Evolutionary conservation across 2,888 invertebrate genomes (phyloP), one percentile per base, ranked within the genome.

Genomic region (Phortica magna): DNA sequence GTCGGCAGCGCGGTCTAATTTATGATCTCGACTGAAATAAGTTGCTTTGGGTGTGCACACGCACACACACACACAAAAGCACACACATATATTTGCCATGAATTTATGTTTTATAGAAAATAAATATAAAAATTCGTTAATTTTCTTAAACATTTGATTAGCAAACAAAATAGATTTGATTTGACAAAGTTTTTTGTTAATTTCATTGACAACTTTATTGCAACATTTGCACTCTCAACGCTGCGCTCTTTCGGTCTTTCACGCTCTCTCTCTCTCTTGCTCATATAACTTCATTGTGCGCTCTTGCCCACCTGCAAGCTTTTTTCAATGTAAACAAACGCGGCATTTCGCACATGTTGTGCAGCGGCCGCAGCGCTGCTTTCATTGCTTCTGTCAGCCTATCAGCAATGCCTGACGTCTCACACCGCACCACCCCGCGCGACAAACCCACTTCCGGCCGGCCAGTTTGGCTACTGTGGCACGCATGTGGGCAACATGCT

Each of bases 291-390:
- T 59, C n/a, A 19, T 39, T 67, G 31, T 31, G 31, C 67, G 10
- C 41, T 67, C 42, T 31, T 42, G 31, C 48, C 70, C 53, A 71
- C 70, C 70, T 71, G 53, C 55, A n/a, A 71, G 70, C 70, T 71
- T 71, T 71, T 48, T 48, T 17, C 22, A 55, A 55, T 55, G 55
- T 71, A 55, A 71, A 55, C 70, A 71, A 68, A 71, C 53, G 70
- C 70, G 70, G 55, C 55, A 43, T 71, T 71, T 71, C 53, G 59
- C 59, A 59, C 65, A 65, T 39, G 65, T 3, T 10, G 2, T 41
- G 31, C 39, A 41, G 39, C 14, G 7, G 57, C 12, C 3, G 39
- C 41, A 14, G 39, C n/a, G 41, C 7, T n/a, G 41, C n/a, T 41
- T 39, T 39, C 41, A 4, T 4, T 9, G 14, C 67, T 41, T 5